Base-by-base conservation (phyloP, 2,113 vertebrate species). In the Pelodiscus sinensis region DNA sequence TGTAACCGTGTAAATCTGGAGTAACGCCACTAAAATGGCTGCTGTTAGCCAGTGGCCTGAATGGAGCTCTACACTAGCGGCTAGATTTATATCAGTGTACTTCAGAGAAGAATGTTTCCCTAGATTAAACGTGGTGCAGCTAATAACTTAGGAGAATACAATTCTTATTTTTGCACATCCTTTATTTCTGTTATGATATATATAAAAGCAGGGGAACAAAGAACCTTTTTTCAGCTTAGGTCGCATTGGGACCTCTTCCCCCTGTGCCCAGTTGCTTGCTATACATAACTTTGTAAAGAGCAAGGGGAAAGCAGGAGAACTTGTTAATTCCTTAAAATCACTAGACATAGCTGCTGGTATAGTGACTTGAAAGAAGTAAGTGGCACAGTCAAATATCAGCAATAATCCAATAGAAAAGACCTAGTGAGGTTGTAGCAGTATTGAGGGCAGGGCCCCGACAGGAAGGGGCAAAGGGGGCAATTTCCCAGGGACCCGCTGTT, bases 1-100 rank as follows among this genome's bases (percentile, higher is more conserved):
- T 35, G 13, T 38, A 57, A 9, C 0, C 0, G 54, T 83, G 35
- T 15, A 55, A 52, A 24, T 68, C 38, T 80, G 21, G 29, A 2
- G 3, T 83, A 71, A 29, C 87, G 51, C 56, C 35, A 82, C 55
- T 14, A 80, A 79, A 87, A 35, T 0, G 1, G 84, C 35, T 29
- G 15, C 12, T 2, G n/a, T 79, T 52, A 38, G 21, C 38, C 29
- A 54, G 9, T 92, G 38, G 22, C 78, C 35, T 57, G 6, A 6
- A 29, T 0, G 57, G 12, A 29, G 38, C 3, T 62, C 51, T 50
- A 78, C 24, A 31, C 29, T 54, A 54, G 10, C 52, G 3, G 52
- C 14, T 68, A 68, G 27, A 58, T 73, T 52, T 3, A 0, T 44
- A 95, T 18, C 79, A 58, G 22, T 27, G 55, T 25, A 58, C 38